These are phyloP conservation scores for Sphaerophoria rueppellii DNA, from an alignment of 2,888 invertebrate species.

Conservation along the genomic window DNA sequence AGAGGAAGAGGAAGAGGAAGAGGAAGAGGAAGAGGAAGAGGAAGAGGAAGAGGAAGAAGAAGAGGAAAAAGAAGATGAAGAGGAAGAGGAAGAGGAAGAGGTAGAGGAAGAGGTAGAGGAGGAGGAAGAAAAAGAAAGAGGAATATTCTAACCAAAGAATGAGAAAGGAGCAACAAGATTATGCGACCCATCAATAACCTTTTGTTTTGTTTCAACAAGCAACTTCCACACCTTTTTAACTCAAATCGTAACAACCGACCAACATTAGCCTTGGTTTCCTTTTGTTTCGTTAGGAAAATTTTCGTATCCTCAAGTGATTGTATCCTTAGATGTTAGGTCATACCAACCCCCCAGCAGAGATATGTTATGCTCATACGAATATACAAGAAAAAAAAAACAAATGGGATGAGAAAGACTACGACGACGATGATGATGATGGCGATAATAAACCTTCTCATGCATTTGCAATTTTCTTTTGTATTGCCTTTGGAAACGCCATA, in stretches of 20 bases:
- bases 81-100: too few relatives aligned
- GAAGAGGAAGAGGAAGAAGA: too few relatives aligned
- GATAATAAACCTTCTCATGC: conserved; percentile 51
- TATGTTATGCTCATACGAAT: not conserved
- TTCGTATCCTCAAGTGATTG: conserved; percentile 67
- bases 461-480: conserved; percentile 71
- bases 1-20: too few relatives aligned
- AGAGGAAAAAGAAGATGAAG: too few relatives aligned
- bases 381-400: not conserved
- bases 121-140: too few relatives aligned
- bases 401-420: conserved; percentile 3
- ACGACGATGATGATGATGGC: conserved; percentile 38
- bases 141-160: too few relatives aligned
- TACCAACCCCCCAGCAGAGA: conserved; percentile 6
- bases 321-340: conserved; percentile 50
- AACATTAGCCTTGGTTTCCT: conserved; percentile 73
- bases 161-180: not conserved
- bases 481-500: not conserved
- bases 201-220: conserved; percentile 17
- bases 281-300: conserved; percentile 51
- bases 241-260: conserved; percentile 62
- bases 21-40: too few relatives aligned
- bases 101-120: too few relatives aligned
- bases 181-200: not conserved
- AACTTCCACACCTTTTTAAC: conserved; percentile 28